Evolutionary conservation across 2,888 invertebrate species (phyloP), one percentile per base, ranked within the genome.

Genomic region (Tenthredo amoena): DNA sequence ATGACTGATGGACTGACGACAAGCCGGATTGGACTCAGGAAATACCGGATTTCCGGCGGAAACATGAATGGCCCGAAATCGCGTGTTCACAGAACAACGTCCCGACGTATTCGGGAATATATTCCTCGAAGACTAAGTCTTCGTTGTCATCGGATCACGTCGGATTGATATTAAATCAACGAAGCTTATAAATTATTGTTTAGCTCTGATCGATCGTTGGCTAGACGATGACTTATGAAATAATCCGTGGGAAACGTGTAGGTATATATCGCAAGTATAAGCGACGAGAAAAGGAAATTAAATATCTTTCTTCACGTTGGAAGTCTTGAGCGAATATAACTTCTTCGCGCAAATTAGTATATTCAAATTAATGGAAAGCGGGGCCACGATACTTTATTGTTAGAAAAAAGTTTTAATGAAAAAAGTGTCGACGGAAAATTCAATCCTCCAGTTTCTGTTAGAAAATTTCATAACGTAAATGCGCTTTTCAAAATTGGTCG

Each of bases 321-420:
- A 55, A 50, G 12, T 77, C 43, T 77, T 4, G 79, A 55, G 55
- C 40, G 34, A 50, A 34, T n/a, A 34, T n/a, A 47, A 47, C 18
- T 34, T 31, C 50, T 58, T 1, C 31, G 79, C 58, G 58, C n/a
- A 37, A 79, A 79, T 79, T 79, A 79, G 79, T 79, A 55, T 55
- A 79, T 55, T 79, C 50, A 58, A 79, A 79, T 55, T 79, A 79
- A 79, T 79, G 55, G 58, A 34, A 37, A n/a, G 58, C 21, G 18
- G 26, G 34, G 79, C 26, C 34, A 21, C 62, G 21, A 58, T 81
- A 81, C 58, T 34, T 40, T 55, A 50, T 55, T 77, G 77, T 47
- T 77, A 55, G 55, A 43, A 62, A 50, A 43, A 81, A 81, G 81
- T 81, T 81, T 62, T 81, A 81, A 81, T 62, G 58, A 81, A 81